phyloP scores from a whole-genome alignment of 2,797 vertebrate genomes.

The Heteromormyrus szaboi region DNA sequence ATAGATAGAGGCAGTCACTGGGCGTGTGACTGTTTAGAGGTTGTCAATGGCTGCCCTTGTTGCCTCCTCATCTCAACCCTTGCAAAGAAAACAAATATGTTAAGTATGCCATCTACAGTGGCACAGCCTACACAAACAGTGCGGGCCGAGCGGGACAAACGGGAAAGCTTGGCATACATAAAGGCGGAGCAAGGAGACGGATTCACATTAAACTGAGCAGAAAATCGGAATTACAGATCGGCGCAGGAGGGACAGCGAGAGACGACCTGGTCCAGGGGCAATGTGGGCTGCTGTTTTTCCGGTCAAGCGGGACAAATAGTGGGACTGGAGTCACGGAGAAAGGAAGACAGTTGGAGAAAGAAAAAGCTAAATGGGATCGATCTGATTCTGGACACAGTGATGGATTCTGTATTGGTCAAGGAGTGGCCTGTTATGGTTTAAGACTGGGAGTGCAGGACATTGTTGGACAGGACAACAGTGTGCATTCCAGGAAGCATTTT shows the following conservation, averaged over 20 bases:
- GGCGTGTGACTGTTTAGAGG: slow-evolving; percentile 49
- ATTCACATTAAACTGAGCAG: background rate
- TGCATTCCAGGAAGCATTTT: background rate
- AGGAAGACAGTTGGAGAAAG: slow-evolving; percentile 37
- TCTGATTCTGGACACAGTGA: background rate
- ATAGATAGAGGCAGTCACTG: slow-evolving; percentile 38
- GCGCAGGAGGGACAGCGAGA: slow-evolving; percentile 23
- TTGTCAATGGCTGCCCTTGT: slow-evolving; percentile 65
- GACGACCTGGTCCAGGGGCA: slow-evolving; percentile 33
- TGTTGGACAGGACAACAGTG: background rate
- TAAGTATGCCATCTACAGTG: slow-evolving; percentile 54
- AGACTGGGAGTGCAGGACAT: background rate
- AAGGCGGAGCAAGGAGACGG: background rate
- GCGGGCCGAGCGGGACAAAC: background rate
- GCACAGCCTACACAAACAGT: slow-evolving; percentile 41
- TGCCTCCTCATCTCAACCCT: slow-evolving; percentile 50
- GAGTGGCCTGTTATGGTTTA: background rate
- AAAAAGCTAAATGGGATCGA: slow-evolving; percentile 9
- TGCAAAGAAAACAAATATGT: slow-evolving; percentile 58
- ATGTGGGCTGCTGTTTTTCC: background rate
- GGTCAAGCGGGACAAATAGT: slow-evolving; percentile 25
- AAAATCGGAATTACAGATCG: slow-evolving; percentile 50
- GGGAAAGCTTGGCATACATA: background rate
- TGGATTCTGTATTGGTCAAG: background rate
- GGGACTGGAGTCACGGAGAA: slow-evolving; percentile 23